Evolutionary conservation across 1,140 invertebrate species (phyloP), one percentile per base, ranked within the genome.

Genomic region (Stegodyphus mimosarum): DNA sequence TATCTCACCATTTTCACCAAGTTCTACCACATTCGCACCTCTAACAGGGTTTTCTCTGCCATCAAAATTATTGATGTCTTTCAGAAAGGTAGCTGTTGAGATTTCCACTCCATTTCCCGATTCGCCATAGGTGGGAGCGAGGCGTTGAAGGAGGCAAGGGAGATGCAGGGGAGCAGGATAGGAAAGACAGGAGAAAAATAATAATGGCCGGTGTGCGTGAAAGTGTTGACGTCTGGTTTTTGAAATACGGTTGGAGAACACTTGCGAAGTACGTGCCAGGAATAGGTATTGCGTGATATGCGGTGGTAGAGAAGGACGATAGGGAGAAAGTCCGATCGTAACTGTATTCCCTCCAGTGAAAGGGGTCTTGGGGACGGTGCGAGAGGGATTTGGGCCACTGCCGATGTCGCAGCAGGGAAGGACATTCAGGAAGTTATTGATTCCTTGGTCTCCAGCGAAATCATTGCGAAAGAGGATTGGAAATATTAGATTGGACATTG

Each of bases 171-270:
- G 33, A 33, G 33, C 33, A 18, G 9, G 6, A 75, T 33, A 75
- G 48, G 63, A 10, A 67, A 33, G 33, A 15, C n/a, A 15, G 60
- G 49, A 11, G 7, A 49, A 69, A 69, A 79, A 64, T 64, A 79
- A 79, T 79, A 79, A 79, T 79, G 77, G 67, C 13, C 66, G 49
- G 17, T 53, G 64, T 79, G 77, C 66, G 77, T 79, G 78, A 81
- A 81, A 81, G 78, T 81, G 78, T 81, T 81, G 78, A 81, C 78
- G 78, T 72, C 78, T 72, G 78, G 52, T 81, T 72, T 81, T 81
- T 81, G 76, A 78, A 78, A 78, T 78, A 51, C 49, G 64, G 55
- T 53, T 78, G 48, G 53, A 64, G 33, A 33, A 33, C 33, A 33
- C 33, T 33, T 33, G 33, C 3, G 33, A 33, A 33, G 33, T 33